Base-by-base conservation (phyloP, 2,888 invertebrate species). In the Linyphia triangularis region DNA sequence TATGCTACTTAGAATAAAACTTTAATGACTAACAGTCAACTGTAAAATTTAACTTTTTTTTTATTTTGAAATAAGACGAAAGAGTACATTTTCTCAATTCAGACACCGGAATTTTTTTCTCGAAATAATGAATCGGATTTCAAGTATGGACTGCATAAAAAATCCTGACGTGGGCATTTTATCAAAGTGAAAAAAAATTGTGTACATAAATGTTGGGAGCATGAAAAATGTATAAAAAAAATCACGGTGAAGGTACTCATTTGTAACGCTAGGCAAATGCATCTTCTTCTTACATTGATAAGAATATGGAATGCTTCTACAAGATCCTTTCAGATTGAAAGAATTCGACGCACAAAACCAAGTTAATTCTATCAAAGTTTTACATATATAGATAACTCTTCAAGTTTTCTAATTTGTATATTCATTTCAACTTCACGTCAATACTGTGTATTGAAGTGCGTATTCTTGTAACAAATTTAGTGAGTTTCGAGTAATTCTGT, bases 201-300 rank as follows among this genome's bases (percentile, higher is more conserved):
- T 81, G 81, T 81, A 81, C 69, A 81, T 81, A 81, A 6, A 33
- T 81, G 69, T 51, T 24, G 65, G 72, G 30, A 7, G 73, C 63
- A 73, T 73, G 33, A 65, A 37, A 81, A 81, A 59, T 57, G 57
- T 24, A 37, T 61, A 83, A 73, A 83, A 67, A 69, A 82, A 83
- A 70, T 73, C 72, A 43, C 3, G 83, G 83, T 83, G 83, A 51
- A 28, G 83, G 83, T 30, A 5, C 19, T 83, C 73, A 83, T 83
- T 79, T 40, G 73, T 83, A 30, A 24, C 24, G 22, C n/a, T 26
- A 61, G 59, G 28, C 7, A 63, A 63, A 61, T 37, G 63, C 77
- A 40, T 77, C 61, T 37, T 77, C 22, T 63, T 59, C 79, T 79
- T 59, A 40, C 19, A 24, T 63, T 63, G 9, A 40, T 77, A 37